phyloP scores from a whole-genome alignment of 1,140 invertebrate genomes.

The Samia ricini region DNA sequence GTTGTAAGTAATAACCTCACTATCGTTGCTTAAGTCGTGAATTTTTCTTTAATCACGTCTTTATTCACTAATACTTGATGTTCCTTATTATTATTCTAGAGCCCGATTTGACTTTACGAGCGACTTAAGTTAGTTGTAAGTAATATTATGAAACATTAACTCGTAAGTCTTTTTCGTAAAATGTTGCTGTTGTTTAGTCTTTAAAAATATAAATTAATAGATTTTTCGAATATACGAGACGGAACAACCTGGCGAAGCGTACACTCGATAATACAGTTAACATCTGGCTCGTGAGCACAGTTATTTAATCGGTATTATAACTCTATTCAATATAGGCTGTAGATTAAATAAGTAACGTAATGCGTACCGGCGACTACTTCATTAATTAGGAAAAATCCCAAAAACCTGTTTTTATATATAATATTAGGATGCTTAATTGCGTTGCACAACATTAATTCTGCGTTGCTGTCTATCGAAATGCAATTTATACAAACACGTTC shows the following conservation, averaged over 20 bases:
- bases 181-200: slow-evolving; percentile 49
- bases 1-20: slow-evolving; percentile 24
- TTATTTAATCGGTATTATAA: not conserved
- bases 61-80: too few relatives aligned
- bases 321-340: not conserved
- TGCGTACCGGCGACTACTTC: slow-evolving; percentile 9
- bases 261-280: slow-evolving; percentile 16
- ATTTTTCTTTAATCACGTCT: too few relatives aligned
- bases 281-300: not conserved
- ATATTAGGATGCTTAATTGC: not conserved
- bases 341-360: not conserved
- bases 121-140: slow-evolving; percentile 16
- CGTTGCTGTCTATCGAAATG: slow-evolving; percentile 2
- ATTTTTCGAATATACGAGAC: slow-evolving; percentile 24
- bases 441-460: not conserved
- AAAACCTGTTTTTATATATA: not conserved
- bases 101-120: not conserved
- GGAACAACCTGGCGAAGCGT: slow-evolving; percentile 6
- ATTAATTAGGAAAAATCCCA: slow-evolving; percentile 10
- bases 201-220: slow-evolving; percentile 38
- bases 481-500: slow-evolving; percentile 1
- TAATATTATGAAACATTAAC: slow-evolving; percentile 18
- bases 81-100: too few relatives aligned
- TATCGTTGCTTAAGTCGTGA: too few relatives aligned
- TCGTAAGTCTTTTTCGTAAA: slow-evolving; percentile 43